Percentiles rank a stretch among this genome's conserved stretches.
Conservation (phyloP, 2,113 vertebrate genomes). For the Calidris pygmaea region DNA sequence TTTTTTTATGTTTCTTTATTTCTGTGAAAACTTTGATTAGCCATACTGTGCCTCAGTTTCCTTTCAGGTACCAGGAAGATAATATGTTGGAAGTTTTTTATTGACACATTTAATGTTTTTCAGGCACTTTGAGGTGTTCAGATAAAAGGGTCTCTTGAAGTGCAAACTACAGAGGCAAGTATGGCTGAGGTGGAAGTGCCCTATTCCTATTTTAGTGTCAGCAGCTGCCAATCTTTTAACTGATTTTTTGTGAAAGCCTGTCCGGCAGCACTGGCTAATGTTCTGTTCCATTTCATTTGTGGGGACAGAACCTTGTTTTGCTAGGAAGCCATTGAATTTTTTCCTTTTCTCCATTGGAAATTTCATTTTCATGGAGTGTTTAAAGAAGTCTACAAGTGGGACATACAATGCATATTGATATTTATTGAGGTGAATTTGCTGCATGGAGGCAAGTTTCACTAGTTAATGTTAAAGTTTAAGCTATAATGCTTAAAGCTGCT, state of each 20-base stretch:
- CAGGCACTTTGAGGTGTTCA: neutral
- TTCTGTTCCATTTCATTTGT: neutral
- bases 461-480: neutral
- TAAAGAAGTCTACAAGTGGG: neutral
- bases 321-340: neutral
- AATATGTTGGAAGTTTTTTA: neutral
- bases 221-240: neutral
- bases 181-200: neutral
- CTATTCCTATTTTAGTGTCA: neutral
- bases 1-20: neutral
- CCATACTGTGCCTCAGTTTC: slow-evolving; percentile 10
- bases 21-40: neutral
- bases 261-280: neutral
- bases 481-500: neutral
- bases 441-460: neutral
- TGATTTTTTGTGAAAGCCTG: neutral
- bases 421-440: neutral
- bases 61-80: neutral
- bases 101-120: neutral
- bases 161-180: neutral
- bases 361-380: neutral
- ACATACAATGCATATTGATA: neutral
- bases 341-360: neutral
- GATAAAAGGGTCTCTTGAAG: neutral
- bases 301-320: neutral